Percentiles rank a stretch among this genome's conserved stretches.
Evolutionary conservation across 2,113 vertebrate genomes (phyloP).

Genomic region (Tragelaphus strepsiceros): DNA sequence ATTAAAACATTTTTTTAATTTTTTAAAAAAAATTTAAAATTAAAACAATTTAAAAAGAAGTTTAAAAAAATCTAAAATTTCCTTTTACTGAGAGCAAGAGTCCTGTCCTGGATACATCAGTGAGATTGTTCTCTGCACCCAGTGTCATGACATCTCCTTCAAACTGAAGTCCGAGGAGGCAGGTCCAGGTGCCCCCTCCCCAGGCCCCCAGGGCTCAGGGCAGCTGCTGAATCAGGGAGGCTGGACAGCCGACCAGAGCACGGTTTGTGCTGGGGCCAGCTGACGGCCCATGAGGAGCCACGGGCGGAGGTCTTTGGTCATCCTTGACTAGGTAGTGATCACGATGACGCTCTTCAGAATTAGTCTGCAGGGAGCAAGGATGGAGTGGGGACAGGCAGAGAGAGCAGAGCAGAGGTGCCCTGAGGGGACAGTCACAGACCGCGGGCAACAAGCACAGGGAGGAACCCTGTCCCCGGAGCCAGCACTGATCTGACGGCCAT

Average conservation of each 20-base stretch:
- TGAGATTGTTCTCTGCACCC: not conserved
- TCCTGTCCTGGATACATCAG: not conserved
- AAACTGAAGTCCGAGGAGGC: not conserved
- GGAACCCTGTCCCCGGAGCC: not conserved
- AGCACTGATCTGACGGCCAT: too few species aligned
- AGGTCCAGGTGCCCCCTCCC: not conserved
- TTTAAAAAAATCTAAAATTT: not conserved
- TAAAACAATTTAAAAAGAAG: not conserved
- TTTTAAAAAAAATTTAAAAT: not conserved
- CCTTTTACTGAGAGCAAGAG: not conserved
- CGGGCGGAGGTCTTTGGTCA: not conserved
- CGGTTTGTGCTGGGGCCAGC: not conserved
- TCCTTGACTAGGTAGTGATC: not conserved
- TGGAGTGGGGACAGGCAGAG: not conserved
- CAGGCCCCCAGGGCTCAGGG: not conserved
- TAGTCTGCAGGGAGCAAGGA: not conserved
- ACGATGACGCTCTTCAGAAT: not conserved
- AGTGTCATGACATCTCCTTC: not conserved
- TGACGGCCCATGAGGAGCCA: fast-evolving
- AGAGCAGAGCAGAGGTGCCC: not conserved
- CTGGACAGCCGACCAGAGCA: not conserved
- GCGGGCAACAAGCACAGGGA: not conserved
- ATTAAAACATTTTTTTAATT: not conserved
- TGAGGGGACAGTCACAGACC: not conserved
- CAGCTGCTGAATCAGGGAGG: not conserved